Conservation (phyloP, 2,888 invertebrate species). For the Apamea anceps region DNA sequence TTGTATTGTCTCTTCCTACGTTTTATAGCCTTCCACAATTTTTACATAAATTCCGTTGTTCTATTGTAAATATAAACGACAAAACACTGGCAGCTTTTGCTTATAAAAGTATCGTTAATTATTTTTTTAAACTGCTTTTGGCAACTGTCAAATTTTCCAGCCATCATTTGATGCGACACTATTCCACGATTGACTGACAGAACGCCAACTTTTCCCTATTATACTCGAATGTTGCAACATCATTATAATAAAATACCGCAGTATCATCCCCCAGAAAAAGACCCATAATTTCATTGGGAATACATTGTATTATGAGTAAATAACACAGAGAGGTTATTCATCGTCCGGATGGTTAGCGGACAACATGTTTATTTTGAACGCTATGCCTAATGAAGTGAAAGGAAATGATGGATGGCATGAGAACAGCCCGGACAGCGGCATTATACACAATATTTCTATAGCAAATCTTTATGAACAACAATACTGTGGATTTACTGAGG, state of each 20-base stretch:
- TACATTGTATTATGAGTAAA: constrained; percentile 59
- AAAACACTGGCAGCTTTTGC: constrained; percentile 37
- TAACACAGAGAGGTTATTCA: constrained; percentile 63
- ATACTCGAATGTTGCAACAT: neutral
- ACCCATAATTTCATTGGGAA: constrained; percentile 42
- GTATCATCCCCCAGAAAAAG: constrained; percentile 37
- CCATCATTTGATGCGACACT: constrained; percentile 26
- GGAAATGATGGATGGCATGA: constrained; percentile 86
- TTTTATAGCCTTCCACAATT: constrained; percentile 67
- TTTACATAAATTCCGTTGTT: constrained; percentile 52
- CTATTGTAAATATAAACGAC: constrained; percentile 34
- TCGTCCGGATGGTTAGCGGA: constrained; percentile 73
- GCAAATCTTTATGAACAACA: constrained; percentile 67
- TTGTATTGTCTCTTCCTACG: constrained; percentile 62
- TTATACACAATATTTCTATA: constrained; percentile 75
- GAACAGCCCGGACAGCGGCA: constrained; percentile 73
- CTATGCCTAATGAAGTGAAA: constrained; percentile 87
- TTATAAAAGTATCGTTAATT: constrained; percentile 8
- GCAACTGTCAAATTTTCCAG: constrained; percentile 27
- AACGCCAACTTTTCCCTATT: constrained; percentile 4
- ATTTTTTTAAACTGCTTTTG: constrained; percentile 29
- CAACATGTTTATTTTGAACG: constrained; percentile 81
- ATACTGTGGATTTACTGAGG: constrained; percentile 68
- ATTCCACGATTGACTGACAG: constrained; percentile 23
- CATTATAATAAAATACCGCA: constrained; percentile 18